Evolutionary conservation across 1,140 invertebrate species (phyloP), one percentile per base, ranked within the genome.

Genomic region (Matsumurasca onukii): DNA sequence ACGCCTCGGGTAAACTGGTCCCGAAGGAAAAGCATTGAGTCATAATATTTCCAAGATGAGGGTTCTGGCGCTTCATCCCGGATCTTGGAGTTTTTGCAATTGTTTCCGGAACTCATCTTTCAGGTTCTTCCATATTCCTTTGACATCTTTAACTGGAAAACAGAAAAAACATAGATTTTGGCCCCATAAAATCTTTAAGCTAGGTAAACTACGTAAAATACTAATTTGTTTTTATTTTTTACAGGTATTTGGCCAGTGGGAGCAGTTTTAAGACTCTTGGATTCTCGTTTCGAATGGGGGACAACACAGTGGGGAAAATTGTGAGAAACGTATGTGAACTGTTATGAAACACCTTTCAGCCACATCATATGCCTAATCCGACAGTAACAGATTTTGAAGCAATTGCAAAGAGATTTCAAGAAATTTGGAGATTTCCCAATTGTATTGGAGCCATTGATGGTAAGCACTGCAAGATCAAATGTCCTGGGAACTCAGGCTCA

Each of bases 401-500:
- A 5, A 39, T 52, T 27, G 64, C 63, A 13, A 22, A 57, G 22
- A 45, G 55, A n/a, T 69, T 59, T 51, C 2, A 69, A 24, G 27
- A 45, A 64, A 57, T 70, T 63, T 68, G 48, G 80, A 1, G 81
- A 79, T 49, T 78, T n/a, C n/a, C n/a, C n/a, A n/a, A n/a, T n/a
- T n/a, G n/a, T n/a, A n/a, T n/a, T n/a, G n/a, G n/a, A n/a, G n/a
- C n/a, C n/a, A n/a, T n/a, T n/a, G n/a, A n/a, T n/a, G n/a, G n/a
- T n/a, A 81, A 80, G 48, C 79, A 82, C 55, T 62, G 82, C 17
- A 31, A 68, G 3, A 79, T 80, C 48, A 66, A 76, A 57, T 59
- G 51, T 1, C 69, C 84, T 79, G 3, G 29, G n/a, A 76, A 76
- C 29, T 74, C 72, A 45, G 79, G 80, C 24, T 75, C 75, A 1